These are phyloP conservation scores for Crax fasciolata DNA, from an alignment of 2,797 vertebrate genomes.

Conservation along the genomic window DNA sequence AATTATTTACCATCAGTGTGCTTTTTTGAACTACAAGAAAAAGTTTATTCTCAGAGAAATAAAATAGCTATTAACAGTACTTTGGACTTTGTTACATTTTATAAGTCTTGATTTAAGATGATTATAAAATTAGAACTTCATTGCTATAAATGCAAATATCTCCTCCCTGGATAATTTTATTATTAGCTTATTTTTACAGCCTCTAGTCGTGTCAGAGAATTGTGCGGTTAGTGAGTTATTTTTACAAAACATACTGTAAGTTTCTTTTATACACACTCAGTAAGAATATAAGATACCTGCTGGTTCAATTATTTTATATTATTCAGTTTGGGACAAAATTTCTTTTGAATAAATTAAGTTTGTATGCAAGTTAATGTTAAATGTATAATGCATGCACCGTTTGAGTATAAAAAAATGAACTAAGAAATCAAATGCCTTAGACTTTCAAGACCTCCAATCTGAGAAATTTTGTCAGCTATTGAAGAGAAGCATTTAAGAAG, in stretches of 20 bases:
- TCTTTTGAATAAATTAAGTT: not conserved
- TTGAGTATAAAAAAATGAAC: not conserved
- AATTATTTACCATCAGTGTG: constrained; percentile 39
- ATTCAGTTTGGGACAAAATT: constrained; percentile 5
- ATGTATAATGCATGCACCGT: not conserved
- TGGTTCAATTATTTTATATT: constrained; percentile 50
- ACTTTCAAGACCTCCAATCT: not conserved
- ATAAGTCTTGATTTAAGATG: constrained; percentile 64
- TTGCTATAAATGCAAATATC: constrained; percentile 9
- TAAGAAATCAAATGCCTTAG: not conserved
- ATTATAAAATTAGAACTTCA: constrained; percentile 61
- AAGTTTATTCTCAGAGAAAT: constrained; percentile 54
- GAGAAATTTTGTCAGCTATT: not conserved
- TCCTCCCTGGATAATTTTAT: constrained; percentile 11
- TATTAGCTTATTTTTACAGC: constrained; percentile 28
- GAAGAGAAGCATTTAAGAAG: not conserved
- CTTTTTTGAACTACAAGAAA: constrained; percentile 6
- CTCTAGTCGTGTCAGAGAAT: not conserved
- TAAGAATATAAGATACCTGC: not conserved
- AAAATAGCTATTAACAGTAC: constrained; percentile 56
- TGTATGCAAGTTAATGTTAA: not conserved
- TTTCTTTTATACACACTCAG: not conserved
- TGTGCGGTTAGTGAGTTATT: constrained; percentile 47
- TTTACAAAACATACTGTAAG: not conserved
- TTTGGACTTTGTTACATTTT: constrained; percentile 59